Conservation (phyloP, 2,797 vertebrate genomes). For the Champsocephalus gunnari region DNA sequence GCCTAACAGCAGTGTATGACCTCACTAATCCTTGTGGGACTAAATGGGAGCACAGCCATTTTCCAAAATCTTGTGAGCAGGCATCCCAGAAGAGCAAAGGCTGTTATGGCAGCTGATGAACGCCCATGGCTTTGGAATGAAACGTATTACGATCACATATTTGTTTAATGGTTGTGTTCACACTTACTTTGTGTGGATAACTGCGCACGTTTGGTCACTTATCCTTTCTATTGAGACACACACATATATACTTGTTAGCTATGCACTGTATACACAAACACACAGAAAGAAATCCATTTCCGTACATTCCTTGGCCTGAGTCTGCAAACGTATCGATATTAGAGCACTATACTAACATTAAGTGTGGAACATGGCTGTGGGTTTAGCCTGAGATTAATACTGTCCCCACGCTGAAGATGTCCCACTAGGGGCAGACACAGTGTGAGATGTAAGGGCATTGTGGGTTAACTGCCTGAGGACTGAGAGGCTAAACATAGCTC, state of each 20-base stretch:
- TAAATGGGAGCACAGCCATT: constrained; percentile 18
- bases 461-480: constrained; percentile 72
- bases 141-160: not conserved
- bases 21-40: constrained; percentile 1
- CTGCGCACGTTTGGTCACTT: not conserved
- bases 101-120: constrained; percentile 6
- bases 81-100: not conserved
- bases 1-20: constrained; percentile 1
- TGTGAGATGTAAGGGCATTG: constrained; percentile 51
- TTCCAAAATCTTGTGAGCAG: constrained; percentile 2
- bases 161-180: not conserved
- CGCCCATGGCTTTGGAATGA: not conserved
- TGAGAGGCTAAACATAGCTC: constrained; percentile 72
- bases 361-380: constrained; percentile 4
- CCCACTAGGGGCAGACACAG: constrained; percentile 24
- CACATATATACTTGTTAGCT: not conserved
- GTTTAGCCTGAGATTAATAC: constrained; percentile 9
- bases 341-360: not conserved
- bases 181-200: too few relatives aligned
- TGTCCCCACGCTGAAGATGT: constrained; percentile 28
- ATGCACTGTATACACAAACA: not conserved
- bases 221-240: not conserved
- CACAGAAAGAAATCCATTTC: not conserved
- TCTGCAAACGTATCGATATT: not conserved
- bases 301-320: not conserved